phyloP scores from a whole-genome alignment of 2,113 vertebrate species.

The Phasianus colchicus region DNA sequence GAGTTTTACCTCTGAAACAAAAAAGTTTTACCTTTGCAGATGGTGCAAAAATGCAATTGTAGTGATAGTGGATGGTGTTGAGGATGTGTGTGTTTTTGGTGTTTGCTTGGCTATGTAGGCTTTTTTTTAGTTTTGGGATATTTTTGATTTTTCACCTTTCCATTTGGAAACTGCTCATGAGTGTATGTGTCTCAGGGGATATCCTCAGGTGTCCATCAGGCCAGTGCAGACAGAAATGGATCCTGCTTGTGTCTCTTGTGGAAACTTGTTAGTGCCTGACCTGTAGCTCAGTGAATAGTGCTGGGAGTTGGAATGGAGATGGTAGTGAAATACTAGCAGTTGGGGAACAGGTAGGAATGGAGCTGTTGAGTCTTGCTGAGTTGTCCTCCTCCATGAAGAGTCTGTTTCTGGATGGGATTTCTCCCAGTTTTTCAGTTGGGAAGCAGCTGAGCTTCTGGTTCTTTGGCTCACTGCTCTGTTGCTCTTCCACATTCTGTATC shows the following conservation, averaged over 20 bases:
- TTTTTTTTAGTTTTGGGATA: background rate
- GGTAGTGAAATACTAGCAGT: background rate
- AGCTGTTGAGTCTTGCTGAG: rapidly evolving
- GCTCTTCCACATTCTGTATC: rapidly evolving
- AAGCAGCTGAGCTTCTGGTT: background rate
- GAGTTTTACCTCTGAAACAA: no score
- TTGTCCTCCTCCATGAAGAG: background rate
- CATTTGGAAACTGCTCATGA: background rate
- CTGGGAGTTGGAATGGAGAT: background rate
- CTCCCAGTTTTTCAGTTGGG: background rate
- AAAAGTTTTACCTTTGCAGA: background rate
- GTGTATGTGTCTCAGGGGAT: background rate
- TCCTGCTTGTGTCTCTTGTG: background rate
- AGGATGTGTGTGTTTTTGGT: background rate
- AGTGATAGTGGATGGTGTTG: background rate
- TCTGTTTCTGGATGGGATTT: background rate
- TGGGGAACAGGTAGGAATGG: background rate
- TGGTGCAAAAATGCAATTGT: background rate
- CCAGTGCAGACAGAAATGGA: background rate
- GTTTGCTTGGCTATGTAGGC: background rate
- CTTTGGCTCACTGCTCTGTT: background rate
- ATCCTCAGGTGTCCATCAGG: background rate
- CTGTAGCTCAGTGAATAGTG: background rate
- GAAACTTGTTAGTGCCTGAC: background rate
- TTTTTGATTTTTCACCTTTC: background rate